Conservation (phyloP, 2,797 vertebrate genomes). For the Podargus strigoides region DNA sequence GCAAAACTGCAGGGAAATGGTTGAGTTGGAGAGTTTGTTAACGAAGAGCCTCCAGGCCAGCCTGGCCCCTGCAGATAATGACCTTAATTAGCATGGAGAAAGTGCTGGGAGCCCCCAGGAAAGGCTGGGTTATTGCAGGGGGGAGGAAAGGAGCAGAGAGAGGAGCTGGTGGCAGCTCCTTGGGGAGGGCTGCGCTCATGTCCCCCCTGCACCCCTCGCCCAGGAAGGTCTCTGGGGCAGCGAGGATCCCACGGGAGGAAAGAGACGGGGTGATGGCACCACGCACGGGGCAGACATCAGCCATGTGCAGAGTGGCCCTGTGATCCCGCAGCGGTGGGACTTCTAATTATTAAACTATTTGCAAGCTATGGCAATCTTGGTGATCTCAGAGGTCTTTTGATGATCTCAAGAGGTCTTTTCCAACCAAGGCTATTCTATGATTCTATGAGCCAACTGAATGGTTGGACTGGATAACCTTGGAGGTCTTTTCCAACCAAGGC, state of each 20-base stretch:
- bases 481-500: no score
- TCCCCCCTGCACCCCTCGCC: rapidly evolving
- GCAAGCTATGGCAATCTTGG: no score
- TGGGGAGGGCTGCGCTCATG: background rate
- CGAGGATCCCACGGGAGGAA: rapidly evolving
- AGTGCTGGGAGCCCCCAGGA: background rate
- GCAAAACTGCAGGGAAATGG: constrained; percentile 35
- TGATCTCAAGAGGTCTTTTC: no score
- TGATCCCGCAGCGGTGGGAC: rapidly evolving
- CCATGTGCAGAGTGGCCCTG: no score
- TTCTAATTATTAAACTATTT: rapidly evolving
- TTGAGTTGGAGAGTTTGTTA: constrained; percentile 18
- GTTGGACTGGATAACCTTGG: no score
- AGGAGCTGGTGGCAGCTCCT: background rate
- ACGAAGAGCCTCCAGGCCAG: background rate
- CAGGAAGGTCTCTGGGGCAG: background rate
- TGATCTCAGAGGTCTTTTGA: no score
- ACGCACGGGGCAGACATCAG: no score
- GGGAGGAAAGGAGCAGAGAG: background rate
- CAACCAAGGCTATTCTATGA: no score
- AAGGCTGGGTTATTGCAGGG: background rate
- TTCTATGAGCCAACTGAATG: no score
- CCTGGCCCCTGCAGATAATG: background rate
- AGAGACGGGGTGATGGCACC: background rate
- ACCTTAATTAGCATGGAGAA: background rate